Conservation (phyloP, 2,797 vertebrate species). For the Neopelma chrysocephalum region DNA sequence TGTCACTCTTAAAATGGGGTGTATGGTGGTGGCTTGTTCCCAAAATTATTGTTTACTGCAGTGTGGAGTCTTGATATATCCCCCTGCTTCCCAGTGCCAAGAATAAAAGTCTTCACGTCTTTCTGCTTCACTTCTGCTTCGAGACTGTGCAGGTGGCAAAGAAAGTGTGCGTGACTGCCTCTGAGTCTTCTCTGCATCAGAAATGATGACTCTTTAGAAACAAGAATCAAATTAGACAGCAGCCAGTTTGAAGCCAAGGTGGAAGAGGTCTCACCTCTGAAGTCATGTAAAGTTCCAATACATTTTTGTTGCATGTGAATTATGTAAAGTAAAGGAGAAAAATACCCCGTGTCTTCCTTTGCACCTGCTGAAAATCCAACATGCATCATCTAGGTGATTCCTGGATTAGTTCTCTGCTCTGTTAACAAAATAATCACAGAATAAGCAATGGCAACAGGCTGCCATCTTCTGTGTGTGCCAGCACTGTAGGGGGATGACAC, state of each 20-base stretch:
- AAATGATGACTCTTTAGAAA: background rate
- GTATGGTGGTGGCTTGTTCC: background rate
- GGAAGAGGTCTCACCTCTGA: background rate
- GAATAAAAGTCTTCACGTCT: background rate
- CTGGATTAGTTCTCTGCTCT: background rate
- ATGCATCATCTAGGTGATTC: background rate
- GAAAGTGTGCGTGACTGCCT: background rate
- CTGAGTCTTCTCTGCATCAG: background rate
- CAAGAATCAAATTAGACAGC: background rate
- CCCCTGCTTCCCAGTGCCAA: background rate
- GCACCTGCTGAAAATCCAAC: background rate
- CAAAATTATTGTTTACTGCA: background rate
- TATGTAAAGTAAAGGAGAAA: background rate
- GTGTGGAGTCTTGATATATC: background rate
- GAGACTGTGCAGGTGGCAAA: background rate
- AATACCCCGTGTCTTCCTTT: fast-evolving
- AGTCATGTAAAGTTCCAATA: fast-evolving
- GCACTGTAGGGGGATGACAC: background rate
- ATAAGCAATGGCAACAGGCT: background rate
- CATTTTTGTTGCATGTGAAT: background rate
- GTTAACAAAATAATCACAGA: background rate
- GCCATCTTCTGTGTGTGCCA: background rate
- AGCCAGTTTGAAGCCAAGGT: background rate
- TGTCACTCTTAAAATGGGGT: background rate
- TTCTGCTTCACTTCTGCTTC: background rate